Conservation (phyloP, 2,888 invertebrate genomes). For the Eupithecia pulchellata region DNA sequence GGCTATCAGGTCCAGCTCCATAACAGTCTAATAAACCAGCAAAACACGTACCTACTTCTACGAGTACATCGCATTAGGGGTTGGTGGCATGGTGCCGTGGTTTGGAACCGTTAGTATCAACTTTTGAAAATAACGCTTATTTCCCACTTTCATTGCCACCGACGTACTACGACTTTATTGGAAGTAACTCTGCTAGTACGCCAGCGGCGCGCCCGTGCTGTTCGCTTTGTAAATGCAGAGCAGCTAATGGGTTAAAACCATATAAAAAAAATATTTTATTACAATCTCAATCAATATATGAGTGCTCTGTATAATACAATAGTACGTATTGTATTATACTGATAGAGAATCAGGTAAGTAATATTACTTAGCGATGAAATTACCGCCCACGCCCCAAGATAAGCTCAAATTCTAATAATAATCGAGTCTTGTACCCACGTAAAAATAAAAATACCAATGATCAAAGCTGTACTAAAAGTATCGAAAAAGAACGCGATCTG, state of each 20-base stretch:
- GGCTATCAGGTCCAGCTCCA: constrained; percentile 22
- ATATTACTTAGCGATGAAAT: neutral
- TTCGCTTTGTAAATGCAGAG: too few relatives aligned
- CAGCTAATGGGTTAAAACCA: neutral
- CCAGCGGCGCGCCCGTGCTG: too few relatives aligned
- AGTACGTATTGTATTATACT: too few relatives aligned
- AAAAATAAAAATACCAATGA: neutral
- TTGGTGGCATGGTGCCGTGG: neutral
- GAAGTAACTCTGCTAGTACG: neutral
- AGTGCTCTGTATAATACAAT: neutral
- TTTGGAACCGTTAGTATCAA: neutral
- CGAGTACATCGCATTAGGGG: constrained; percentile 1
- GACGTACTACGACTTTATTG: too few relatives aligned
- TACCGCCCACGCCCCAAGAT: neutral
- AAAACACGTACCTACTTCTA: constrained; percentile 23
- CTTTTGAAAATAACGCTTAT: neutral
- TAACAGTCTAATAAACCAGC: constrained; percentile 34
- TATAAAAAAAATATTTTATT: neutral
- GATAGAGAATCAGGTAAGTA: too few relatives aligned
- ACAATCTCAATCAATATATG: neutral
- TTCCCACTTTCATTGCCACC: neutral
- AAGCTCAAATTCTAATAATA: neutral
- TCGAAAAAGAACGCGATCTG: neutral
- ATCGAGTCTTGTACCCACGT: neutral
- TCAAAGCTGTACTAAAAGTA: neutral